phyloP scores from a whole-genome alignment of 2,797 vertebrate genomes.

The Gouania willdenowi region DNA sequence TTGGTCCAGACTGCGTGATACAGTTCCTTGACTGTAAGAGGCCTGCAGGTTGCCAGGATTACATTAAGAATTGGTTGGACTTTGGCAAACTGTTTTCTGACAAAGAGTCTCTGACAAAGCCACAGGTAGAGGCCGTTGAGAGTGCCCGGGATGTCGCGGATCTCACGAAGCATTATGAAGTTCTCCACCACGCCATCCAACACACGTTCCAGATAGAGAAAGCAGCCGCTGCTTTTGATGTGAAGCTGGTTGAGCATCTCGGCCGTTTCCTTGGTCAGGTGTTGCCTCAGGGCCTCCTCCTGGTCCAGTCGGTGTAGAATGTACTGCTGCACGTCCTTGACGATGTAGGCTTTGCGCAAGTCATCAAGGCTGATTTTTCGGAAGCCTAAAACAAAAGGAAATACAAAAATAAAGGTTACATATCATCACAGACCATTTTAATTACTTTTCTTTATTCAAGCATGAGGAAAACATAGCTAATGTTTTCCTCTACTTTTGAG shows the following conservation, averaged over 20 bases:
- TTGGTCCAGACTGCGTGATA: constrained; percentile 97
- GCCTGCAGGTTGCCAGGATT: constrained; percentile 92
- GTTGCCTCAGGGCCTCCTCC: constrained; percentile 94
- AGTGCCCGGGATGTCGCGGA: constrained; percentile 96
- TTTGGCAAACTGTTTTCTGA: constrained; percentile 97
- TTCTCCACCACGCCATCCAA: constrained; percentile 97
- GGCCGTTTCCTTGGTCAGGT: constrained; percentile 97
- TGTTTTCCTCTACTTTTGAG: too few species aligned
- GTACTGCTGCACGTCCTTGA: constrained; percentile 99
- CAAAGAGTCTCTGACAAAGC: constrained; percentile 98
- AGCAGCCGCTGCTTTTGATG: constrained; percentile 98
- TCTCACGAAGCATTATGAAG: constrained; percentile 96
- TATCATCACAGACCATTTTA: too few species aligned
- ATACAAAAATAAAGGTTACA: too few species aligned
- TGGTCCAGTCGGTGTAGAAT: constrained; percentile 96
- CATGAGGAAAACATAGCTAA: too few species aligned
- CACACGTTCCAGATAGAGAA: constrained; percentile 95
- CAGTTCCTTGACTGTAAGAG: constrained; percentile 87
- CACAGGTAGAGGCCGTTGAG: constrained; percentile 97
- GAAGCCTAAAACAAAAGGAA: constrained; percentile 79
- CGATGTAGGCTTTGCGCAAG: constrained; percentile 95
- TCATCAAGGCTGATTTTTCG: constrained; percentile 98
- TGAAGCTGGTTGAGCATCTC: constrained; percentile 99
- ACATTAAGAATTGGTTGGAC: constrained; percentile 97
- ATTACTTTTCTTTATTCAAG: too few species aligned